A percentile compares a stretch with the other conserved stretches of the same genome.
phyloP scores from a whole-genome alignment of 2,113 vertebrate genomes.

The Pangasianodon hypophthalmus region DNA sequence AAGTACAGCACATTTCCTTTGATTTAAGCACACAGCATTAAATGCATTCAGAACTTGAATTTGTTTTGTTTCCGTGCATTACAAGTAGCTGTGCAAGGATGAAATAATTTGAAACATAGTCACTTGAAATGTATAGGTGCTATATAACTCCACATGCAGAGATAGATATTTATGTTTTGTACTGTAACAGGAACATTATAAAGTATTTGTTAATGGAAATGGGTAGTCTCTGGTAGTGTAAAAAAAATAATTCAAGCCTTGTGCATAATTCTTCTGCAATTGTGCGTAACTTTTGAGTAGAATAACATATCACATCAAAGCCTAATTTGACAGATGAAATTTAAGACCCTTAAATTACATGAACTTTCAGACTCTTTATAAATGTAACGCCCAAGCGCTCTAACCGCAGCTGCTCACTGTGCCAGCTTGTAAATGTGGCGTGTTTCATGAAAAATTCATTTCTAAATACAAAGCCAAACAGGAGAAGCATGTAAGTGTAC shows the following conservation, averaged over 20 bases:
- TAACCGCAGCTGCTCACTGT: background rate
- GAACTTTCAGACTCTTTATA: background rate
- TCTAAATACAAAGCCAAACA: background rate
- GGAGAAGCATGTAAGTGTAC: background rate
- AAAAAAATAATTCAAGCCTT: background rate
- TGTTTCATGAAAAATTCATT: slow-evolving; percentile 21
- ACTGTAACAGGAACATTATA: background rate
- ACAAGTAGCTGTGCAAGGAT: background rate
- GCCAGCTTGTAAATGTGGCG: slow-evolving; percentile 1
- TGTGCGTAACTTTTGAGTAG: background rate
- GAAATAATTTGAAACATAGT: background rate
- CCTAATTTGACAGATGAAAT: background rate
- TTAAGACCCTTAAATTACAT: background rate
- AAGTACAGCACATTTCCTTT: background rate
- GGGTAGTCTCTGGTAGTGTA: background rate
- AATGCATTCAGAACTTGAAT: background rate
- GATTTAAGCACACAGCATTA: background rate
- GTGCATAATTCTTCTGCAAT: too few species aligned
- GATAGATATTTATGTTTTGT: background rate
- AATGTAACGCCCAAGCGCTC: background rate
- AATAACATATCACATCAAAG: background rate
- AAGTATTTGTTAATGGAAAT: background rate
- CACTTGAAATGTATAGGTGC: background rate
- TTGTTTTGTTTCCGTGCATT: background rate
- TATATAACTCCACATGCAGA: background rate